Conservation (phyloP, 2,888 invertebrate species). For the Plagodis dolabraria region DNA sequence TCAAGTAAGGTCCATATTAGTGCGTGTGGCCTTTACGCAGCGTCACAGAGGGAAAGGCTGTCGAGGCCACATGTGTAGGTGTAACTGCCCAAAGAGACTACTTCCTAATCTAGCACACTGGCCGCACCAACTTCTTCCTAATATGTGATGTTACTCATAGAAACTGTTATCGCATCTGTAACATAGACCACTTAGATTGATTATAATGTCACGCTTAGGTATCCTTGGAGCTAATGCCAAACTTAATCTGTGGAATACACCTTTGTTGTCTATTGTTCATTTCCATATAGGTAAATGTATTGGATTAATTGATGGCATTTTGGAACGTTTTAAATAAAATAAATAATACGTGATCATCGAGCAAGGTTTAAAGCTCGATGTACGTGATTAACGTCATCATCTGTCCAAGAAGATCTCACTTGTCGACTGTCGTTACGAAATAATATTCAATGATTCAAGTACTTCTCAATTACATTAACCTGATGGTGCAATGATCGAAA, state of each 20-base stretch:
- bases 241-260: conserved; percentile 25
- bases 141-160: background rate
- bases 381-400: background rate
- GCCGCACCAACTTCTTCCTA: conserved; percentile 6
- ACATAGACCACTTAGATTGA: conserved; percentile 37
- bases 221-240: conserved; percentile 32
- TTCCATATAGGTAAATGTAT: background rate
- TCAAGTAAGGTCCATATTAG: conserved; percentile 17
- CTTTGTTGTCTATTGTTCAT: conserved; percentile 18
- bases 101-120: conserved; percentile 3
- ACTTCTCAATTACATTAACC: too few species aligned
- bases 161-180: conserved; percentile 18
- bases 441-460: too few species aligned
- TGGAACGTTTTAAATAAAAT: background rate
- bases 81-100: conserved; percentile 29
- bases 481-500: too few species aligned
- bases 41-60: conserved; percentile 59
- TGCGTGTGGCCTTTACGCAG: conserved; percentile 33
- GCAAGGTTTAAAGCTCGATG: too few species aligned
- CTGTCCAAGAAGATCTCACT: background rate
- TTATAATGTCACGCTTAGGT: conserved; percentile 45
- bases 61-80: conserved; percentile 52
- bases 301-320: background rate
- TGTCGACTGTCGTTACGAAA: too few species aligned
- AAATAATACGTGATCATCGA: too few species aligned